Base-by-base conservation (phyloP, 2,113 vertebrate species). In the Syrrhaptes paradoxus region DNA sequence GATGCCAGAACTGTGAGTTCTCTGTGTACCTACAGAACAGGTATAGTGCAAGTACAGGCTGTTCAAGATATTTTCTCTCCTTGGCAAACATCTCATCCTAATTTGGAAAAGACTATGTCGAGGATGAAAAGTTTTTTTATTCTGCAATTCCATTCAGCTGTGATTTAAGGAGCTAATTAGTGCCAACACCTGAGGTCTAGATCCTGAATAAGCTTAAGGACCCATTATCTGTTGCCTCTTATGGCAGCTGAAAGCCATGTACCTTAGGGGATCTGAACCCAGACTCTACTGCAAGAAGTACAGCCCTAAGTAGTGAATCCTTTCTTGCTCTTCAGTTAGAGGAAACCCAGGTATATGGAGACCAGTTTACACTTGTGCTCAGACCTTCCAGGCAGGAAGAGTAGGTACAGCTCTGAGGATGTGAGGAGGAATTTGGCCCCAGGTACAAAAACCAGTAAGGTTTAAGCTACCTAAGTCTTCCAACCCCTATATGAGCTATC, bases 91-190 rank as follows among this genome's bases (percentile, higher is more conserved):
- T 10, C 54, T 83, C 41, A 58, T 57, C 36, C 43, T 45, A 20
- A 57, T 61, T 81, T 94, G n/a, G 57, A 75, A 78, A 81, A 41
- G 49, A 65, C 61, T 66, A 24, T 7, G 2, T 54, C 48, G 61
- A 91, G 19, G 25, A 25, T 46, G n/a, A 43, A 68, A 73, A 9
- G 2, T 1, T 49, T 72, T 76, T 71, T 81, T 43, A 49, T 75
- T 72, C 36, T 61, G 12, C 14, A 20, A 15, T 71, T 94, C 25
- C 34, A 74, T 52, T 75, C 49, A 78, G 76, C 72, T 48, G n/a
- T 49, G 45, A 75, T 88, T 92, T 93, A 86, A 92, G 57, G 43
- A 54, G 41, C 26, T 93, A 74, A 80, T 77, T 63, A 78, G n/a
- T 38, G 45, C 31, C 68, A 77, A 14, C 17, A 49, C 28, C 55